Evolutionary conservation across 2,113 vertebrate species (phyloP), one percentile per base, ranked within the genome.

Genomic region (Gorilla gorilla): DNA sequence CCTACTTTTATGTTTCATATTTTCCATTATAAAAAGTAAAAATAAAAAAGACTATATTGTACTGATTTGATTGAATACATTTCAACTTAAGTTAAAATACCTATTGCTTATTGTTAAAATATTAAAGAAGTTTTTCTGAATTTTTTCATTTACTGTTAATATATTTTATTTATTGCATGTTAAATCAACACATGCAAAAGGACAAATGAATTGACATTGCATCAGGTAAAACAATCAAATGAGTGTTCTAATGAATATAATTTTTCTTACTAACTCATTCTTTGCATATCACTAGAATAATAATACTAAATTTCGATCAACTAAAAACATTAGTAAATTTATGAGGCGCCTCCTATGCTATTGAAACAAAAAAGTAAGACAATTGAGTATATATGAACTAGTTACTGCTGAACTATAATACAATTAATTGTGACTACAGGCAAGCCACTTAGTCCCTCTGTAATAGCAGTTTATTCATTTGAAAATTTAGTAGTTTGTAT

Each of bases 211-310:
- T 82, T 84, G 25, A 70, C 86, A 4, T 89, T 85, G 5, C 52
- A 70, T 79, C 32, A 95, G 40, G 64, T 95, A 75, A 83, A 95
- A 89, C 86, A 72, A 70, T 80, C n/a, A 96, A 89, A n/a, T 93
- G 38, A 83, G 5, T 94, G 92, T 95, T 89, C 76, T 81, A 88
- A 78, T 89, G 43, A 93, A 90, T 88, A 35, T 89, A 70, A 85
- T 89, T 96, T 97, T 70, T n/a, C 50, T 90, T 88, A 66, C 92
- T 61, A 91, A 68, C 30, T 89, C 32, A 38, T 83, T 59, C 57
- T 95, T 5, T 79, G 38, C 25, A 16, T 75, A 73, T 16, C 27
- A 72, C 40, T 70, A 87, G 90, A 72, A 68, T 66, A 66, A 32
- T 61, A 64, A 43, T 48, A 45, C 64, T 85, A 82, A 90, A n/a